phyloP scores from a whole-genome alignment of 2,797 vertebrate species.

The Pantherophis vulpinus region DNA sequence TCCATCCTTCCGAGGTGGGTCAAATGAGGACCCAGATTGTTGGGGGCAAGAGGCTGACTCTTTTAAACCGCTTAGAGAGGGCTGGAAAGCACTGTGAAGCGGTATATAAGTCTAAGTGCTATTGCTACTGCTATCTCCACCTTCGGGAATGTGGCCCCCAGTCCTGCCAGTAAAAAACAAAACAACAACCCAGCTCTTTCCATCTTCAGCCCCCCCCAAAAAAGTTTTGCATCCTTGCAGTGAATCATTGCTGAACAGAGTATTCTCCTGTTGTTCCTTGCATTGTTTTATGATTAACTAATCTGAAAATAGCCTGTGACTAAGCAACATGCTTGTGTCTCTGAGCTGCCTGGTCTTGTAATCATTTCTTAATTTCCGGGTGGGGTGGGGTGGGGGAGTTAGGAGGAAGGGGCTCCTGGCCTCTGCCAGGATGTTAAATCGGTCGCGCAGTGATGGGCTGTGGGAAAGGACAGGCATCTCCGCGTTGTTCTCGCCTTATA shows the following conservation, averaged over 20 bases:
- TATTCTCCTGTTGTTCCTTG: neutral
- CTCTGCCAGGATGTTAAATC: neutral
- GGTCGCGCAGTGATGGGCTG: neutral
- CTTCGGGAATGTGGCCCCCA: neutral
- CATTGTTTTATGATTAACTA: constrained; percentile 14
- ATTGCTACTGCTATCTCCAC: neutral
- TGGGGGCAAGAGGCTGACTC: no score
- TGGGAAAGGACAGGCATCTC: constrained; percentile 40
- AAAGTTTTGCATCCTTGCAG: neutral
- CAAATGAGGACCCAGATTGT: no score
- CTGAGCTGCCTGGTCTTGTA: constrained; percentile 30
- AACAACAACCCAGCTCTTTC: neutral
- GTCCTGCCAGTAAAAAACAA: neutral
- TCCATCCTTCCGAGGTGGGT: no score
- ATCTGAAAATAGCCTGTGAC: constrained; percentile 35
- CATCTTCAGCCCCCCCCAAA: neutral
- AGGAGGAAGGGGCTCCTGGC: neutral
- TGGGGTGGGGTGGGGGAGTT: neutral
- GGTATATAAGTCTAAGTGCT: no score
- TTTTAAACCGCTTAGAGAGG: no score
- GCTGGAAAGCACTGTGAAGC: no score
- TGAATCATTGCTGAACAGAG: neutral
- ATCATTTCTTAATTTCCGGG: constrained; percentile 51
- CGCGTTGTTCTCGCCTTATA: constrained; percentile 1
- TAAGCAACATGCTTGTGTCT: constrained; percentile 43